Base-by-base conservation (phyloP, 2,797 vertebrate species). In the Lacerta viridis region DNA sequence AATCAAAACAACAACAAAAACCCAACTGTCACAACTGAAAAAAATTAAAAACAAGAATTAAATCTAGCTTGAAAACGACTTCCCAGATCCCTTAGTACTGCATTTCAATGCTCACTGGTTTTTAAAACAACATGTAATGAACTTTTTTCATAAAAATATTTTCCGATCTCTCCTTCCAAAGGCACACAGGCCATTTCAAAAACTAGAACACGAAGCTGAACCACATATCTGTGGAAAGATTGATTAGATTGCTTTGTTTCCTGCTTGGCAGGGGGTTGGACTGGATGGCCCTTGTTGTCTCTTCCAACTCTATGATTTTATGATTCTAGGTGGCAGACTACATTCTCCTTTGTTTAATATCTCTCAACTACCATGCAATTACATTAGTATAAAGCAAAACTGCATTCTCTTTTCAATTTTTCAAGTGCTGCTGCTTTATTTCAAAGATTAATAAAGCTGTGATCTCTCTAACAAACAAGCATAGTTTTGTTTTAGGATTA, bases 401-500 rank as follows among this genome's bases (percentile, higher is more conserved):
- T 1, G 4, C 11, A 25, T 17, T 27, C 66, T 29, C 11, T 5
- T 39, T 59, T 74, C 66, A 80, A 41, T 78, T 61, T 84, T 41
- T 36, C 3, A 80, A 83, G 43, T 43, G 84, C 68, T 90, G 69
- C 36, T n/a, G 55, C 27, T 89, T 83, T 72, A 90, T 90, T 90
- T 90, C 23, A 86, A 88, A 90, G 82, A 36, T 92, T 83, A 90
- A 90, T 88, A 91, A 95, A 90, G 69, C 46, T 68, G 83, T 82
- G 75, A 41, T 25, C 41, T 91, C 71, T 89, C 68, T 33, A 89
- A 69, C 66, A 85, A 87, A 69, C 83, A 89, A 41, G 20, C 33
- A 90, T 11, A 71, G 90, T 88, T 88, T 91, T 92, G 81, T 90
- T 92, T 87, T 76, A 85, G 69, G 88, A 87, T 76, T 81, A 84